Evolutionary conservation across 2,797 vertebrate genomes (phyloP), one percentile per base, ranked within the genome.

Genomic region (Sebastes steindachneri): DNA sequence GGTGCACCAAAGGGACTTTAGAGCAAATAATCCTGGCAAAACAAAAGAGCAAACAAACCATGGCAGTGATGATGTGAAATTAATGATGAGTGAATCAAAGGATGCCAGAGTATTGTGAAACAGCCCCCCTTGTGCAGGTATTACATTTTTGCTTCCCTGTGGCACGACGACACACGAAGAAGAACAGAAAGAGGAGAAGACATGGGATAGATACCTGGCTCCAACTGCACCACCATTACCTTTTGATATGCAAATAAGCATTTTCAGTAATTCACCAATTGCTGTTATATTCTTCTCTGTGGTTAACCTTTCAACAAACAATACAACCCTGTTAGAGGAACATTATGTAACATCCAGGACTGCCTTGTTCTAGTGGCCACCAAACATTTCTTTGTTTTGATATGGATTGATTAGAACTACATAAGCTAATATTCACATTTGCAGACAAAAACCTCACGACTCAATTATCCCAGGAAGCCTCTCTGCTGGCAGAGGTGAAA

Each of bases 401-500:
- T 82, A 54, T 60, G 41, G 87, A 75, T 77, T 79, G 81, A 90
- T 90, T 77, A 67, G 65, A 57, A 82, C 59, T 68, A 68, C 78
- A 70, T 82, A 78, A 87, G 84, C 77, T 80, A 67, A 90, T 83
- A 84, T 87, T 82, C 85, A 68, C 68, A 59, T 88, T 90, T 90
- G 67, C 67, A 83, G 77, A 89, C 79, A 89, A 91, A 90, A 91
- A 83, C 15, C 79, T 68, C 83, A 76, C 26, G 62, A 92, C 90
- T 92, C 85, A 87, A 90, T 94, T 90, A 93, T 89, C 64, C 75
- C 72, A 75, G 77, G 81, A 90, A 91, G 86, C 90, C 79, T 85
- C 73, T 77, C 83, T 79, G 75, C 86, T 85, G 86, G 88, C 86
- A 85, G 85, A 93, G 88, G 90, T 92, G 89, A 89, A 89, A 94